phyloP scores from a whole-genome alignment of 2,888 invertebrate species.

The Aleiodes leptofemur region DNA sequence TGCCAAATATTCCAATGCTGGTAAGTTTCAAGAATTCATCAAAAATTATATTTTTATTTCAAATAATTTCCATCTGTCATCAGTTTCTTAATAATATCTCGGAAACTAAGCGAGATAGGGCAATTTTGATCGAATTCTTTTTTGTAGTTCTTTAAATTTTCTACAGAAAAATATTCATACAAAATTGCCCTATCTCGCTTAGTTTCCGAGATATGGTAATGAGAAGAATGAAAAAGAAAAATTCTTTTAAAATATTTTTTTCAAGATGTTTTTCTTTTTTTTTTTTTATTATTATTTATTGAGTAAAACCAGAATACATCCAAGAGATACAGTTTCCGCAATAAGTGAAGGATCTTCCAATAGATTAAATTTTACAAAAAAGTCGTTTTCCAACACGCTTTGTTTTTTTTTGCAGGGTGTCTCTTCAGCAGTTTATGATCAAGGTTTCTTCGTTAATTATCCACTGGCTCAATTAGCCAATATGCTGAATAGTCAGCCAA shows the following conservation, averaged over 20 bases:
- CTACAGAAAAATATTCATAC: not conserved
- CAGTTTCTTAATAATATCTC: not conserved
- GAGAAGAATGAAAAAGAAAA: too few species aligned
- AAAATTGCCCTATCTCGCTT: not conserved
- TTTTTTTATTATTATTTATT: too few species aligned
- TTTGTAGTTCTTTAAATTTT: not conserved
- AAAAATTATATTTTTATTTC: too few species aligned
- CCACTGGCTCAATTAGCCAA: slow-evolving; percentile 79
- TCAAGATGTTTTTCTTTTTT: too few species aligned
- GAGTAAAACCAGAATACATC: too few species aligned
- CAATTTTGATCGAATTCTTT: not conserved
- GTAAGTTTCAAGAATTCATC: slow-evolving; percentile 76
- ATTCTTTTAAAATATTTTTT: too few species aligned
- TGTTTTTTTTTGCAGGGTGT: slow-evolving; percentile 76
- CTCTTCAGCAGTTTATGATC: slow-evolving; percentile 77
- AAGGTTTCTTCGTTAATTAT: slow-evolving; percentile 78
- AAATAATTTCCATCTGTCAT: too few species aligned
- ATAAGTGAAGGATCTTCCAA: too few species aligned
- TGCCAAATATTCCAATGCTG: slow-evolving; percentile 84
- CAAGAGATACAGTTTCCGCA: too few species aligned
- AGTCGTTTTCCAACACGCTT: not conserved
- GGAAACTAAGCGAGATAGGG: too few species aligned
- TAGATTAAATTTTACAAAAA: not conserved
- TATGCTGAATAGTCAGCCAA: slow-evolving; percentile 79
- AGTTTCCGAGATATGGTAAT: too few species aligned